These are phyloP conservation scores for Mesocentrotus franciscanus DNA, from an alignment of 53 echinoderm and acorn worm species.

Conservation along the genomic window DNA sequence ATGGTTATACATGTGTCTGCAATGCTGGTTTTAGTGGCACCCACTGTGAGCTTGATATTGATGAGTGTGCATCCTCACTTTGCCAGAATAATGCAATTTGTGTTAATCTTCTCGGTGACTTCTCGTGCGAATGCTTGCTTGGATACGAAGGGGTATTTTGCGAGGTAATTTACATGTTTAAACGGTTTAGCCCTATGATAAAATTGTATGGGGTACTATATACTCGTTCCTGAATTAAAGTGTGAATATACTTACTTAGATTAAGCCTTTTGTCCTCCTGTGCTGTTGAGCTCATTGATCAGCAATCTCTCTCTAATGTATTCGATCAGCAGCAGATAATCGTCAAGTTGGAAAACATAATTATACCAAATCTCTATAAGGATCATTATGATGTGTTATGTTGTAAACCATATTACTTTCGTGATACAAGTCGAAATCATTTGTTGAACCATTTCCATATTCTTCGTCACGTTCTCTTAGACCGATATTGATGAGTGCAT, in stretches of 20 bases:
- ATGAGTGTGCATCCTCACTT: constrained; percentile 35
- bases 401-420: not conserved
- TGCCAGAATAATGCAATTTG: constrained; percentile 54
- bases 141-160: constrained; percentile 51
- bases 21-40: constrained; percentile 47
- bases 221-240: not conserved
- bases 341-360: not conserved
- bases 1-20: constrained; percentile 51
- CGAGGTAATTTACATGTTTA: constrained; percentile 1
- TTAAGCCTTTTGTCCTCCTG: too few species aligned
- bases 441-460: too few species aligned
- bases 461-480: not conserved
- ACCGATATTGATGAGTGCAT: constrained; percentile 69
- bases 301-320: too few species aligned
- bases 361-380: too few species aligned
- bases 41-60: constrained; percentile 56
- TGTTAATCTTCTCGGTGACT: constrained; percentile 42
- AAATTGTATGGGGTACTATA: not conserved
- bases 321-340: not conserved
- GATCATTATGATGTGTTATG: too few species aligned
- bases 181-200: not conserved
- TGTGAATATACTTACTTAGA: not conserved
- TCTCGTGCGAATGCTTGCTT: constrained; percentile 42
- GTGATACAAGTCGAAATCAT: too few species aligned
- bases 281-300: too few species aligned